phyloP scores from a whole-genome alignment of 92 coral and sea anemone genomes.

The Zoanthus sansibaricus region DNA sequence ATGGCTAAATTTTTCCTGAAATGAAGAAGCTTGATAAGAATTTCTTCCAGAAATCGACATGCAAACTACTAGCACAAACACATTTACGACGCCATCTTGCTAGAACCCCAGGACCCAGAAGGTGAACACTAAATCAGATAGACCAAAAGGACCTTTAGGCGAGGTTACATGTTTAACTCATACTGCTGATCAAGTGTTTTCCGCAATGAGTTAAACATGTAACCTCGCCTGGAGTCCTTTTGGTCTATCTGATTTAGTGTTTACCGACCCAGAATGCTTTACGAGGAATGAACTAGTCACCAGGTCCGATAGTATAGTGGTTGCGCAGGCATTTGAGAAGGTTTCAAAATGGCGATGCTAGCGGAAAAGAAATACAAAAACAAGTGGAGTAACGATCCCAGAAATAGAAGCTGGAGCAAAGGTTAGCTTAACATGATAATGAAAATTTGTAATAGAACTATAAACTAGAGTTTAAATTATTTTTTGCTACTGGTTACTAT shows the following conservation, averaged over 20 bases:
- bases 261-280: constrained; percentile 4
- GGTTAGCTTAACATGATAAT: background rate
- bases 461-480: background rate
- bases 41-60: background rate
- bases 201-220: too few species aligned
- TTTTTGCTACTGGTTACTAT: too few species aligned
- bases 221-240: too few species aligned
- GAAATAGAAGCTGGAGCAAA: constrained; percentile 35
- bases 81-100: constrained; percentile 32
- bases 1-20: background rate
- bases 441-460: background rate
- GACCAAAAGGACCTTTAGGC: too few species aligned
- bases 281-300: background rate
- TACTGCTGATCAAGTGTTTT: too few species aligned
- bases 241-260: too few species aligned
- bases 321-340: constrained; percentile 11
- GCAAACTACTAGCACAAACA: background rate
- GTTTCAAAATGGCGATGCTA: constrained; percentile 27
- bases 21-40: background rate
- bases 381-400: constrained; percentile 44
- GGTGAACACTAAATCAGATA: too few species aligned
- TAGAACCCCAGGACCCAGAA: background rate
- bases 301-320: constrained; percentile 1
- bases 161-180: too few species aligned
- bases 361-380: constrained; percentile 41